These are phyloP conservation scores for Rhaphigaster nebulosa DNA, from an alignment of 2,888 invertebrate species.

Conservation along the genomic window DNA sequence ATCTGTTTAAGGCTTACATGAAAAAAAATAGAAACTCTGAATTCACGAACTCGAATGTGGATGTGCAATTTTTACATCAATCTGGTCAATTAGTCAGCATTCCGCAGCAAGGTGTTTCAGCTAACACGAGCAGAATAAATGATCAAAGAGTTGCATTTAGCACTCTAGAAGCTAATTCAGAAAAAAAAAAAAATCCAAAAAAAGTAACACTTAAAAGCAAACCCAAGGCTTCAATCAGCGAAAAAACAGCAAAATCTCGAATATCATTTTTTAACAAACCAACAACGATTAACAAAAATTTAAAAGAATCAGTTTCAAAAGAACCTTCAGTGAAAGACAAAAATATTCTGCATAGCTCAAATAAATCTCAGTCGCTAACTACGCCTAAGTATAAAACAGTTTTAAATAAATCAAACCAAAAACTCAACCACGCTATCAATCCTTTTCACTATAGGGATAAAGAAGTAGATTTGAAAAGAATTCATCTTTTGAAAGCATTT, in stretches of 20 bases:
- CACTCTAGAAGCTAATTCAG: neutral
- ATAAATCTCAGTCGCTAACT: neutral
- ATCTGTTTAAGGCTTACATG: conserved; percentile 21
- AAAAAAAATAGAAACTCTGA: conserved; percentile 13
- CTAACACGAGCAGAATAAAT: neutral
- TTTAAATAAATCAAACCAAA: neutral
- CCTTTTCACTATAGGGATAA: neutral
- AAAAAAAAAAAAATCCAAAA: neutral
- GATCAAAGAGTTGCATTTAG: conserved; percentile 6
- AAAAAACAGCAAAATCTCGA: neutral
- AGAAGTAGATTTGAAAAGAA: neutral
- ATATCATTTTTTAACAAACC: neutral
- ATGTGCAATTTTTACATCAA: neutral
- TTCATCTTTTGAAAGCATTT: conserved; percentile 38
- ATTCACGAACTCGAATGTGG: neutral
- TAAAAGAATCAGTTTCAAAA: neutral
- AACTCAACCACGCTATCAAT: neutral
- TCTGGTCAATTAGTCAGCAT: neutral
- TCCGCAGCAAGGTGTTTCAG: neutral
- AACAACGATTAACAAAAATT: neutral
- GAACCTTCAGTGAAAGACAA: neutral
- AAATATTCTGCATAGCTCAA: neutral
- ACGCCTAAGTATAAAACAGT: neutral
- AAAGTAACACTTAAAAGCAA: neutral
- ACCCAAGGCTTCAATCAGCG: neutral